Percentiles rank a stretch among this genome's conserved stretches.
Evolutionary conservation across 2,888 invertebrate genomes (phyloP).

Genomic region (Theodoxus fluviatilis): DNA sequence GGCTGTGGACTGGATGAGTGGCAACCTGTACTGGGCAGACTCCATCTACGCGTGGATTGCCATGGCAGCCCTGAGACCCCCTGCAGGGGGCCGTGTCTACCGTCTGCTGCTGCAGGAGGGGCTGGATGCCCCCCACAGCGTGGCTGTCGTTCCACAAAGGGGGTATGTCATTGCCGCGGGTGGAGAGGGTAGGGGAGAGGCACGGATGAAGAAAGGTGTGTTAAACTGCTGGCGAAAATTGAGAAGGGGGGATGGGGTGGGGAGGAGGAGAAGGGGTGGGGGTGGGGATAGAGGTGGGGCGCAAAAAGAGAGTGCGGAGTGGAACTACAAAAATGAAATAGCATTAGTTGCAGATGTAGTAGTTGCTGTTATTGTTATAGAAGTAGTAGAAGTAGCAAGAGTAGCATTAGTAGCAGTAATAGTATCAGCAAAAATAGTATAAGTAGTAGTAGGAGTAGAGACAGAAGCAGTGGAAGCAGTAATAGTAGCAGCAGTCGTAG

Average conservation of each 20-base stretch:
- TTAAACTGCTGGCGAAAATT: neutral
- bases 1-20: slow-evolving; percentile 57
- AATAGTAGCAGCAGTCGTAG: too few relatives aligned
- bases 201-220: too few relatives aligned
- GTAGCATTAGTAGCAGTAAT: too few relatives aligned
- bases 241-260: neutral
- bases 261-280: slow-evolving; percentile 9
- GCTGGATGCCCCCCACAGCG: slow-evolving; percentile 53
- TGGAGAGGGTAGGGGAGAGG: neutral
- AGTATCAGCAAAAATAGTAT: too few relatives aligned
- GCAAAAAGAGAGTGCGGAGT: neutral
- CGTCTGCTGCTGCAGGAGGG: slow-evolving; percentile 41
- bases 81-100: too few relatives aligned
- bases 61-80: slow-evolving; percentile 43
- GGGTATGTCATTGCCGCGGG: slow-evolving; percentile 42
- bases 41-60: slow-evolving; percentile 60
- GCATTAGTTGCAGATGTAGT: too few relatives aligned
- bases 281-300: neutral
- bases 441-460: too few relatives aligned
- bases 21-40: slow-evolving; percentile 61
- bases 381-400: too few relatives aligned
- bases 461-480: too few relatives aligned
- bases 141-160: slow-evolving; percentile 57
- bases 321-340: neutral
- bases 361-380: too few relatives aligned